phyloP scores from a whole-genome alignment of 1,140 invertebrate genomes.

The Brachystomella parvula region DNA sequence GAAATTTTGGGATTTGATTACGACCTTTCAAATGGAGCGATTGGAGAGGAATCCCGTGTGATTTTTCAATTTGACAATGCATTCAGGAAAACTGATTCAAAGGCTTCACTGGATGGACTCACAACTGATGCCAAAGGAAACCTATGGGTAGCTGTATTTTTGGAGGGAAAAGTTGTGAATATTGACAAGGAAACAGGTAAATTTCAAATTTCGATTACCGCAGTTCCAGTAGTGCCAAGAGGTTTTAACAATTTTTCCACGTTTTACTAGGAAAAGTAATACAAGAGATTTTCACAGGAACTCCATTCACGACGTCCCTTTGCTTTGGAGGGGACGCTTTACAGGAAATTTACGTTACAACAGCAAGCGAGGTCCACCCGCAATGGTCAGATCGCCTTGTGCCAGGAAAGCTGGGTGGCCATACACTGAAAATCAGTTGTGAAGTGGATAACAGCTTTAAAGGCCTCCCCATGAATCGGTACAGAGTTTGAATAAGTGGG shows the following conservation, averaged over 20 bases:
- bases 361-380: neutral
- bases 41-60: neutral
- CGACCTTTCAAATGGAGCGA: neutral
- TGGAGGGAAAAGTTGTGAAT: neutral
- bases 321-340: neutral
- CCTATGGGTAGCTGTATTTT: neutral
- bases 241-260: neutral
- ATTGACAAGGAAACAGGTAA: neutral
- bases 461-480: neutral
- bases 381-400: neutral
- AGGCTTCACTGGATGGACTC: neutral
- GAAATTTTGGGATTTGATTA: neutral
- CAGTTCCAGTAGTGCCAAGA: too few relatives aligned
- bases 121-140: neutral
- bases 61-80: neutral
- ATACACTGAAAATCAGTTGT: neutral
- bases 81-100: neutral
- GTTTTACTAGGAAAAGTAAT: neutral
- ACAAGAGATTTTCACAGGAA: neutral
- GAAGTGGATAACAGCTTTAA: neutral
- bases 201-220: too few relatives aligned
- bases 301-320: neutral
- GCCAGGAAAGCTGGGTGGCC: neutral
- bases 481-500: too few relatives aligned
- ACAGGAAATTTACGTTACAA: neutral